Evolutionary conservation across 2,797 vertebrate species (phyloP).

Genomic region (Buphagus erythrorhynchus): DNA sequence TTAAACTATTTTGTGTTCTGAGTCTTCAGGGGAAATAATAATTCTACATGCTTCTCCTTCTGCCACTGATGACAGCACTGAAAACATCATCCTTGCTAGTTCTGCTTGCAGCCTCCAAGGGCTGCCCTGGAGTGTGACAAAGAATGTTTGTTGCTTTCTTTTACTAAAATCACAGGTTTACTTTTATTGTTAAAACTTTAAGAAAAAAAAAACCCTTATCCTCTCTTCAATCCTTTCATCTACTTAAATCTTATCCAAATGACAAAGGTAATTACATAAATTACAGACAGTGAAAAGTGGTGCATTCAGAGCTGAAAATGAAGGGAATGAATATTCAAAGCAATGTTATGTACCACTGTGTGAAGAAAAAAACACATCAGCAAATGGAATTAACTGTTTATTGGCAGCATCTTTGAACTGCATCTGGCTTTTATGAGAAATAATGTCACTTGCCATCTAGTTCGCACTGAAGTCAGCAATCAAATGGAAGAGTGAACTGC

Average conservation of each 20-base stretch:
- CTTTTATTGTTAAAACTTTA: background rate
- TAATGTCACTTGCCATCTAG: background rate
- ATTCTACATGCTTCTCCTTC: background rate
- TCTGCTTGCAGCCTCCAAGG: background rate
- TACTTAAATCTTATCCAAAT: constrained; percentile 24
- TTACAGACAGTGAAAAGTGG: background rate
- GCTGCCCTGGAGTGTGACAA: background rate
- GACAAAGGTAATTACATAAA: constrained; percentile 12
- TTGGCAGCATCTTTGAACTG: background rate
- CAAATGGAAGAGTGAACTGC: background rate
- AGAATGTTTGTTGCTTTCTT: background rate
- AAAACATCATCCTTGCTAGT: background rate
- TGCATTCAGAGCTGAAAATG: background rate
- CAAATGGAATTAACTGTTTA: background rate
- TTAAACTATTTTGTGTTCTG: background rate
- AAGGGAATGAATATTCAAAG: constrained; percentile 43
- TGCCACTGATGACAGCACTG: background rate
- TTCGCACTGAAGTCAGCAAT: background rate
- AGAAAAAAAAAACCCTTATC: background rate
- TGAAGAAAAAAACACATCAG: background rate
- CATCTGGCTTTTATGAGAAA: background rate
- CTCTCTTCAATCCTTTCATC: background rate
- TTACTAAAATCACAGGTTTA: background rate
- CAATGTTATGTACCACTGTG: background rate
- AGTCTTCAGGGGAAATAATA: background rate